Evolutionary conservation across 2,797 vertebrate species (phyloP), one percentile per base, ranked within the genome.

Genomic region (Ctenopoma multispine): DNA sequence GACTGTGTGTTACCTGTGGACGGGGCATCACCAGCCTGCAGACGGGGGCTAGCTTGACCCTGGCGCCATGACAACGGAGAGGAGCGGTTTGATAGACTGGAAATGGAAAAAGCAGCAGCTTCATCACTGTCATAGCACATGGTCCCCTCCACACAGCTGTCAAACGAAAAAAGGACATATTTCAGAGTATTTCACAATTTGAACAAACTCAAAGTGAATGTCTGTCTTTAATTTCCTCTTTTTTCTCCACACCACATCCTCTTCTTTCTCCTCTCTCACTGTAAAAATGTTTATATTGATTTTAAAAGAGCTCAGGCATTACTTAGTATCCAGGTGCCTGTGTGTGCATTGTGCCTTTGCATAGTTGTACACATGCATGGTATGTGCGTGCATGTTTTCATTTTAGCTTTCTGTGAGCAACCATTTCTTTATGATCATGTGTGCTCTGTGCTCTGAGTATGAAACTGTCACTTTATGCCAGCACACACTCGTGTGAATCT

Each of bases 61-160:
- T 97, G 97, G 64, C 96, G 96, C 97, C 97, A 98, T 3, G 97
- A 98, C 44, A 99, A 86, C 0, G 96, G 97, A 0, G 97, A 99
- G 0, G 97, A 99, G 80, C 96, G 96, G 81, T 97, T 99, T 50
- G 97, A 99, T 12, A 97, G 85, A 75, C 96, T 98, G 86, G 96
- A 97, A 43, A 98, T 85, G 2, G 97, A 97, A 75, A 95, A 96
- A 0, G 96, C 89, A 54, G 97, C 97, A 64, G 96, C 95, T 21
- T 99, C 97, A 0, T 99, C 97, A 0, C 97, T 97, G 92, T 99
- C 97, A 0, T 98, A 98, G 92, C 96, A 97, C 72, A 87, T 78
- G 46, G 90, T 92, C 80, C 93, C 96, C 78, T 98, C 97, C 65
- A 96, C 92, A 47, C 96, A 95, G 90, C 97, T 98, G 77, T 0